Evolutionary conservation across 1,140 invertebrate genomes (phyloP), one percentile per base, ranked within the genome.

Genomic region (Trinorchestia longiramus): DNA sequence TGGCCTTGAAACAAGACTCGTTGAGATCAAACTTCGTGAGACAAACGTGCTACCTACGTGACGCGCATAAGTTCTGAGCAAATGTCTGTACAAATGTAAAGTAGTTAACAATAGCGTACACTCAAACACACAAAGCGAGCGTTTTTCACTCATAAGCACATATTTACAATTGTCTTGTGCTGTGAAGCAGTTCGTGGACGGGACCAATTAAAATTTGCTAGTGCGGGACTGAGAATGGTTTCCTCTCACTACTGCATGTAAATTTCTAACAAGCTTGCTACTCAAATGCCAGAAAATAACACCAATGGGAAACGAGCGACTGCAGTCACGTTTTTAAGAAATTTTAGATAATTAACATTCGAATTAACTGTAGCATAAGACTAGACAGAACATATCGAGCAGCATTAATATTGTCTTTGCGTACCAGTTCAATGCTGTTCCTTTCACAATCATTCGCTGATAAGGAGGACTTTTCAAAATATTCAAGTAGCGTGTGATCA

Each of bases 141-240:
- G 28, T 36, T 42, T 8, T 42, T 41, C 88, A 42, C 88, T 42
- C 88, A 41, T 23, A 77, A 41, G 88, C 43, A 41, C 11, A 3
- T 90, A 90, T 90, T 42, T 90, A 90, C 88, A 90, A 90, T 41
- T 90, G 88, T 90, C 88, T 90, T 90, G 88, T 90, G 88, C 88
- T 90, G 88, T 41, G 15, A 90, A 42, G n/a, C 88, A 42, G 11
- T 90, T 90, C 62, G 28, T 77, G 3, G 28, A 77, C 28, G 62
- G 62, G 62, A 77, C 62, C 15, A 23, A 77, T 28, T 36, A 77
- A 36, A 77, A 36, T 23, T 77, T 77, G 36, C 62, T 3, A 53
- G 19, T 53, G 19, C 6, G 47, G 47, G 8, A 53, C 47, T 53
- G 8, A 19, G 47, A 53, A 53, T 6, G 47, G 47, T 53, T 53